Base-by-base conservation (phyloP, 2,797 vertebrate genomes). In the Acanthurus tractus region DNA sequence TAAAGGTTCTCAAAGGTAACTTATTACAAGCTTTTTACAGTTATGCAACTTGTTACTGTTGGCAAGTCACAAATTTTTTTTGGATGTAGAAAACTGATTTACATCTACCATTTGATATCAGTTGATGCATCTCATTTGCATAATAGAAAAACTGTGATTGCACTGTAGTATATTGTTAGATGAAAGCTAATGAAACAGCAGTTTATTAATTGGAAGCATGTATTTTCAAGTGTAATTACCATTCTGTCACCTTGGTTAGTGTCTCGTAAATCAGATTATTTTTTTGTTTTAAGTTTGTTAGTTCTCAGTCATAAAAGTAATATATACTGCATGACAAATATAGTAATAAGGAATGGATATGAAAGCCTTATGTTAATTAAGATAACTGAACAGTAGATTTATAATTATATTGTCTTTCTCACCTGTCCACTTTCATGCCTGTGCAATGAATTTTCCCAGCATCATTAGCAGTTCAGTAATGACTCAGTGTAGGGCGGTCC, bases 141-240 rank as follows among this genome's bases (percentile, higher is more conserved):
- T 2, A 5, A 12, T 40, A 22, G 75, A 46, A 17, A 81, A 57
- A 29, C 40, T 38, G 17, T 42, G 25, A 20, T 48, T 64, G 17
- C 58, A 66, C 14, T 55, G 56, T 62, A 48, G 25, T n/a, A 50
- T 58, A 10, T 29, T 48, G 76, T 69, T 68, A 57, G 63, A 53
- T 22, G 53, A 56, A 56, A 52, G 40, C 56, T 70, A n/a, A 29
- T 49, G 52, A 53, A 50, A 53, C 38, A 71, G 49, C 56, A 49
- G 48, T 73, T 57, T 61, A 29, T 4, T 2, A 29, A 29, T 29
- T 29, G 25, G 25, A 29, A 29, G 25, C 38, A 40, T 40, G 10
- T 40, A 40, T 40, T 40, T 40, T 11, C 38, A 8, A 40, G 38
- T 40, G 25, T 29, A 4, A 29, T 2, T 29, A 29, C 13, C 20